Conservation (phyloP, 1,140 invertebrate species). For the Penaeus indicus region DNA sequence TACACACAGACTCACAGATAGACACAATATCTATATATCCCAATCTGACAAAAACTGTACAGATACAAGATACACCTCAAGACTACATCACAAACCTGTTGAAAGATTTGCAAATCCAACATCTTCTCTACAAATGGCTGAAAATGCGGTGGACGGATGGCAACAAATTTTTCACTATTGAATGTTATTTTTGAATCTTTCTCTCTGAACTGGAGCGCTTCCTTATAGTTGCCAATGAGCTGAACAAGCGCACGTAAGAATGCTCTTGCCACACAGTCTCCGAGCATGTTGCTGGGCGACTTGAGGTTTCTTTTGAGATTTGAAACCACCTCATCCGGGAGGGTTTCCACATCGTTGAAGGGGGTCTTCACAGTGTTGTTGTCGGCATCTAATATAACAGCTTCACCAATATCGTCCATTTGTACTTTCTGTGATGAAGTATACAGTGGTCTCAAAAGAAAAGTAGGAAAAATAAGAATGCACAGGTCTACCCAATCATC, state of each 20-base stretch:
- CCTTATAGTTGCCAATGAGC: constrained; percentile 88
- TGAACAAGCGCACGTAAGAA: constrained; percentile 91
- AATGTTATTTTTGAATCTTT: constrained; percentile 89
- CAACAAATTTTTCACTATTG: constrained; percentile 86
- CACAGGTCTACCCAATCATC: background rate
- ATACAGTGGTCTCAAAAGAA: background rate
- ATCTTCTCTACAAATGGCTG: constrained; percentile 92
- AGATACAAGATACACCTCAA: no score
- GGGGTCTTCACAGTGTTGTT: constrained; percentile 86
- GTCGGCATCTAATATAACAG: constrained; percentile 93
- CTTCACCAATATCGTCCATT: constrained; percentile 85
- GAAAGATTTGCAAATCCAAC: constrained; percentile 93
- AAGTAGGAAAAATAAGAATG: background rate
- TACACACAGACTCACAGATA: no score
- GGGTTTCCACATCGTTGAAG: constrained; percentile 87
- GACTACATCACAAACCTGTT: constrained; percentile 77
- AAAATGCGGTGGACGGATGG: constrained; percentile 83
- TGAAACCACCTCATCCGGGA: constrained; percentile 81
- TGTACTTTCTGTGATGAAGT: constrained; percentile 76
- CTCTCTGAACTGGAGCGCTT: constrained; percentile 86
- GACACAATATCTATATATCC: no score
- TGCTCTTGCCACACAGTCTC: constrained; percentile 90
- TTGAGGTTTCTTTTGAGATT: constrained; percentile 80
- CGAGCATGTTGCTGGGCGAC: constrained; percentile 77
- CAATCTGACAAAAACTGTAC: no score